Percentiles rank a stretch among this genome's conserved stretches.
Evolutionary conservation across 2,797 vertebrate genomes (phyloP).

Genomic region (Hylomyscus alleni): DNA sequence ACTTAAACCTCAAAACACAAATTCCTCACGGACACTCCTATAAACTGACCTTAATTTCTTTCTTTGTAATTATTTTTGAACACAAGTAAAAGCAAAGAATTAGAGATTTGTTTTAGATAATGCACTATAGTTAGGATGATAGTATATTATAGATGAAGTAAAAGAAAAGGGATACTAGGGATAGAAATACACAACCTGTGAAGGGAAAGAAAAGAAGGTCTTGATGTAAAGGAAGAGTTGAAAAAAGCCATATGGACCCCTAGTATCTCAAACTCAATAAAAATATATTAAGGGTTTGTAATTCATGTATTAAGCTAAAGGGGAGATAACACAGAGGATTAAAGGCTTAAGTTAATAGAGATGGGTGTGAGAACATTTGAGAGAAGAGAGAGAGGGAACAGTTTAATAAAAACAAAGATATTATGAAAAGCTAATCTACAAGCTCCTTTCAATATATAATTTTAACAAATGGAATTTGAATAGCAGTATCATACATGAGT

Average conservation of each 20-base stretch:
- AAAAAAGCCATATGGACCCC: fast-evolving
- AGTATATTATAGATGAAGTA: background rate
- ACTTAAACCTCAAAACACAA: background rate
- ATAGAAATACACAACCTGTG: background rate
- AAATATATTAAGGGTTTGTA: background rate
- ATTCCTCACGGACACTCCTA: background rate
- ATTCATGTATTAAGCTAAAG: background rate
- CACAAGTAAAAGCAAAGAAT: background rate
- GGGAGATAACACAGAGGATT: background rate
- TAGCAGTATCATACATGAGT: background rate
- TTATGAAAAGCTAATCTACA: background rate
- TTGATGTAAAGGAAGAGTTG: background rate
- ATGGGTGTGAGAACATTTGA: background rate
- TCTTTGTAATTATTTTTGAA: background rate
- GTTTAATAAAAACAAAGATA: background rate
- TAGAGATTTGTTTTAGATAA: background rate
- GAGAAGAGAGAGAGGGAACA: background rate
- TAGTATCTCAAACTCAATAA: background rate
- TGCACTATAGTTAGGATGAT: background rate
- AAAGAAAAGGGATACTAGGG: background rate
- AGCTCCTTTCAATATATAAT: background rate
- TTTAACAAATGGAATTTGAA: background rate
- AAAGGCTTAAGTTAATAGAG: background rate
- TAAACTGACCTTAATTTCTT: background rate
- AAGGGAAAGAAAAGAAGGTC: fast-evolving